Evolutionary conservation across 2,888 invertebrate species (phyloP).

Genomic region (Xylophagus ater): DNA sequence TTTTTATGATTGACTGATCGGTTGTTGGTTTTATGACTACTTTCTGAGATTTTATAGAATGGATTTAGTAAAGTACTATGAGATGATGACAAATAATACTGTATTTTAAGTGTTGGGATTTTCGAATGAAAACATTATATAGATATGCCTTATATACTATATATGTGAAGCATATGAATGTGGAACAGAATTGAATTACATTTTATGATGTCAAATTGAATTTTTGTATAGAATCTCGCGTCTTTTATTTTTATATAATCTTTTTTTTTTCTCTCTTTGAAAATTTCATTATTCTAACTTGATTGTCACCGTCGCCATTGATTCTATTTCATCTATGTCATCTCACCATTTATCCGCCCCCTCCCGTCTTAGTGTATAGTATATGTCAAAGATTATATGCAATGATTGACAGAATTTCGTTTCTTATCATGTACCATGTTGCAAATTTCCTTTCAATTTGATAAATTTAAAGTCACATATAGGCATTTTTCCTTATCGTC

Average conservation of each 20-base stretch:
- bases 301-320: slow-evolving; percentile 2
- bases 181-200: no score
- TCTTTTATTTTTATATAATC: slow-evolving; percentile 9
- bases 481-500: no score
- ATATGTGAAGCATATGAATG: no score
- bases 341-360: no score
- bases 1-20: not conserved
- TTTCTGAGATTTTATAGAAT: not conserved
- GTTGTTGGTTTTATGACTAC: not conserved
- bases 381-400: slow-evolving; percentile 8
- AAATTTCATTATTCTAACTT: not conserved
- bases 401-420: slow-evolving; percentile 11
- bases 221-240: slow-evolving; percentile 5
- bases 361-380: no score
- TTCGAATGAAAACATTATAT: no score
- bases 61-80: no score
- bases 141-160: no score
- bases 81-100: no score
- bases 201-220: slow-evolving; percentile 9
- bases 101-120: no score
- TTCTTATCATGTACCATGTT: slow-evolving; percentile 7
- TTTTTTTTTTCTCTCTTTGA: slow-evolving; percentile 3
- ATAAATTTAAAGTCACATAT: slow-evolving; percentile 16
- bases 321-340: no score
- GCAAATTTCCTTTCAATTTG: slow-evolving; percentile 14